Evolutionary conservation across 2,888 invertebrate species (phyloP).

Genomic region (Eremobia ochroleuca): DNA sequence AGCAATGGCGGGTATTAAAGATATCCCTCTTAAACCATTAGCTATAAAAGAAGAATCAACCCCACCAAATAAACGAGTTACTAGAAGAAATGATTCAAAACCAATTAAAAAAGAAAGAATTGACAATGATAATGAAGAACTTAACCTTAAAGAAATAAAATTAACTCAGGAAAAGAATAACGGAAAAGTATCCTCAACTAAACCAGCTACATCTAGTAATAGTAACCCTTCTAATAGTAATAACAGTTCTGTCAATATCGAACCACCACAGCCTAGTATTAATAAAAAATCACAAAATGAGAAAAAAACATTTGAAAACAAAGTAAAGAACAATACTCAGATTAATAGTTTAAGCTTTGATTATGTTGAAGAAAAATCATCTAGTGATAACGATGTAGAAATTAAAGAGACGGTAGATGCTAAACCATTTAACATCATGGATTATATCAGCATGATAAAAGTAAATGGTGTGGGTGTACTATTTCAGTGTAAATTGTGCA

Average conservation of each 20-base stretch:
- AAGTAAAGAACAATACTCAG: conserved; percentile 22
- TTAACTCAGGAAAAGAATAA: conserved; percentile 66
- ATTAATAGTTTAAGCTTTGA: conserved; percentile 62
- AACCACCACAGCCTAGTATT: conserved; percentile 23
- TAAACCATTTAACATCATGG: conserved; percentile 85
- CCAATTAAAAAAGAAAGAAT: conserved; percentile 46
- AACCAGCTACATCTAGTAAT: conserved; percentile 30
- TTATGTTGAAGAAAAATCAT: conserved; percentile 44
- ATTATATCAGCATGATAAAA: conserved; percentile 86
- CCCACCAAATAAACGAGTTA: conserved; percentile 58
- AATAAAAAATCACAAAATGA: conserved; percentile 30
- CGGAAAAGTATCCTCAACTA: conserved; percentile 46
- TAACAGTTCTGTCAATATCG: conserved; percentile 20
- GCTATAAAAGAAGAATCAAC: conserved; percentile 63
- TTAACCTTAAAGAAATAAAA: conserved; percentile 71
- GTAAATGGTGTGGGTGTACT: conserved; percentile 87
- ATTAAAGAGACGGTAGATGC: conserved; percentile 61
- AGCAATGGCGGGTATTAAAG: conserved; percentile 86
- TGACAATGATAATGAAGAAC: conserved; percentile 53
- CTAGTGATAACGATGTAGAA: conserved; percentile 56
- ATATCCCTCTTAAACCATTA: conserved; percentile 72
- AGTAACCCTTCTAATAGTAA: conserved; percentile 25
- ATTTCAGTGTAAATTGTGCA: conserved; percentile 87
- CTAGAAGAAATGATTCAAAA: conserved; percentile 54
- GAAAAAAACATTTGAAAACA: conserved; percentile 25